Conservation (phyloP, 1,140 invertebrate species). For the Colletes gigas region DNA sequence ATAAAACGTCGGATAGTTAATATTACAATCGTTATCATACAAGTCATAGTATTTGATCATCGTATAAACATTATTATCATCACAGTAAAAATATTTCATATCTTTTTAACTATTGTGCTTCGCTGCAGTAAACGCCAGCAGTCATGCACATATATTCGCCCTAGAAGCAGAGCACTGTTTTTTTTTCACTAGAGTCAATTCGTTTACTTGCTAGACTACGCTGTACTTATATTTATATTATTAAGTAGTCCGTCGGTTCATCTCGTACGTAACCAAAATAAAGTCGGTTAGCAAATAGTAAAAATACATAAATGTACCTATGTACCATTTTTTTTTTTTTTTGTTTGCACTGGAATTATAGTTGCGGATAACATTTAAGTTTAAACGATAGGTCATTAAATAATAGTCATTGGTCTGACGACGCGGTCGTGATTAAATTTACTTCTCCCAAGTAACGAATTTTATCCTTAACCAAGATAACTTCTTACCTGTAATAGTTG, state of each 20-base stretch:
- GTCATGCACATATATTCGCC: constrained; percentile 45
- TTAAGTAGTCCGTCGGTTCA: constrained; percentile 75
- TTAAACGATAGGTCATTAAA: constrained; percentile 73
- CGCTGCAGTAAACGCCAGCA: constrained; percentile 54
- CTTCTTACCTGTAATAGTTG: constrained; percentile 46
- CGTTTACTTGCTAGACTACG: constrained; percentile 56
- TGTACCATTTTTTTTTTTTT: constrained; percentile 57
- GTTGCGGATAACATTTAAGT: constrained; percentile 64
- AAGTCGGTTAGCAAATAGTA: constrained; percentile 71
- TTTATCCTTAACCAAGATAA: constrained; percentile 50
- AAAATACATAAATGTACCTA: constrained; percentile 72
- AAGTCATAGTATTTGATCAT: constrained; percentile 77
- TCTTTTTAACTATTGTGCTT: constrained; percentile 71
- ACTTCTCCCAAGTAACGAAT: constrained; percentile 56
- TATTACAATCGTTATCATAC: constrained; percentile 73
- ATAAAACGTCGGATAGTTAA: constrained; percentile 70
- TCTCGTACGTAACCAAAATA: constrained; percentile 73
- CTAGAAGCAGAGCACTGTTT: constrained; percentile 54
- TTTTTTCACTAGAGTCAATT: constrained; percentile 67
- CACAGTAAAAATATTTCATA: constrained; percentile 82
- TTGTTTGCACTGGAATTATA: constrained; percentile 67
- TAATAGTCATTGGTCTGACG: constrained; percentile 79
- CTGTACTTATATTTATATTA: constrained; percentile 51
- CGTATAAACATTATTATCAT: constrained; percentile 82
- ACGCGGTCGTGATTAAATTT: constrained; percentile 70